These are phyloP conservation scores for Amphilophus citrinellus DNA, from an alignment of 2,113 vertebrate species.

Conservation along the genomic window DNA sequence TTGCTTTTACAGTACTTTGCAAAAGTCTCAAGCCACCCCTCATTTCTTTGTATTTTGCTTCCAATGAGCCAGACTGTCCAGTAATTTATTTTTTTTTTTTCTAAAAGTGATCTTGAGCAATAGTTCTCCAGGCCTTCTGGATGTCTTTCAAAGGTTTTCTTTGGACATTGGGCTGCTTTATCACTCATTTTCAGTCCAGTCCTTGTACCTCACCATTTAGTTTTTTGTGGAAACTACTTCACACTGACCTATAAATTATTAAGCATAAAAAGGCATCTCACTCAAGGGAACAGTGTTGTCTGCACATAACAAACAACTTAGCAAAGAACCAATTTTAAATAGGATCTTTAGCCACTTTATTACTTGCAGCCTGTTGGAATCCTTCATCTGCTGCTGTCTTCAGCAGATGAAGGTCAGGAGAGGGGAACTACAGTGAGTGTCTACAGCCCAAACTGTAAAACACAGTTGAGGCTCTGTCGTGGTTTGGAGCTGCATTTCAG, in stretches of 20 bases:
- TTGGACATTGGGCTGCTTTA: background rate
- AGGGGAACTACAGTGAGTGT: too few species aligned
- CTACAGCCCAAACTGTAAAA: too few species aligned
- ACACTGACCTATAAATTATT: background rate
- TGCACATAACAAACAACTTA: background rate
- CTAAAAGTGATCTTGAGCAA: background rate
- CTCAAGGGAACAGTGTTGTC: background rate
- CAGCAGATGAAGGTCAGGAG: too few species aligned
- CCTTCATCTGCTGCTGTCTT: too few species aligned
- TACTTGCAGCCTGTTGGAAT: background rate
- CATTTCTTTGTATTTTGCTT: too few species aligned
- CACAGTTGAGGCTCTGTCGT: too few species aligned
- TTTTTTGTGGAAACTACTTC: background rate
- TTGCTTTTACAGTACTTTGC: background rate
- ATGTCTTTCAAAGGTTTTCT: background rate
- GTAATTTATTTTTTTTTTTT: too few species aligned
- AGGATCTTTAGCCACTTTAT: background rate
- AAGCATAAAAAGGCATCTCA: background rate
- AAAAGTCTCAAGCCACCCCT: background rate
- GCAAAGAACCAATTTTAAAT: background rate
- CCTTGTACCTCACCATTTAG: background rate
- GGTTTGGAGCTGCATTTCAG: too few species aligned
- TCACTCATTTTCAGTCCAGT: background rate
- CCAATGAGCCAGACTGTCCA: too few species aligned
- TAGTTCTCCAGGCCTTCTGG: background rate